Base-by-base conservation (phyloP, 2,113 vertebrate genomes). In the Potamarius usumacintae region DNA sequence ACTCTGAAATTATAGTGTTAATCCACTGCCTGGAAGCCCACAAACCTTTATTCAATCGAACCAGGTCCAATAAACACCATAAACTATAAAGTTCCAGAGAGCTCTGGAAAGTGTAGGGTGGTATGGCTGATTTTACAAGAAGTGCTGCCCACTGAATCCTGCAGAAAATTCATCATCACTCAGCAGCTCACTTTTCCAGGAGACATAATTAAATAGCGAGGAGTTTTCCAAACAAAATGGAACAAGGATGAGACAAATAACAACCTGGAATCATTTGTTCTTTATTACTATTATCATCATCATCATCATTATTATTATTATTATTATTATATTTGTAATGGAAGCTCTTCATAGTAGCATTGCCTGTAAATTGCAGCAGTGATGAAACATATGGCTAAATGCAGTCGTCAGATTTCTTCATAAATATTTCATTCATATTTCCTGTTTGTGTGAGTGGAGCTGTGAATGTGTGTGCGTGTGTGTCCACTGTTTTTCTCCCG, bases 341-440 rank as follows among this genome's bases (percentile, higher is more conserved):
- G 67, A 62, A 89, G 76, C 71, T 82, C 87, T 89, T 93, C 89
- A 89, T 92, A 93, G 93, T 92, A 92, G 92, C 90, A 62, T 55
- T 84, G 94, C 84, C 80, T 76, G 89, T 93, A 94, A 95, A 94
- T 93, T 93, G 94, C 91, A 94, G 92, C 84, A 92, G 91, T 89
- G 91, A 91, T 92, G 92, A 94, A 95, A 93, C 95, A 96, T 95
- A 95, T 95, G 94, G 95, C 92, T 92, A 91, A 83, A 92, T 83
- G 91, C 92, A 90, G 94, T 94, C 93, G 91, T 94, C 93, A 92
- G 93, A 94, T 93, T 93, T 92, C 93, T 92, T 94, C 94, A 95
- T 95, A 93, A 95, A 95, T 95, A 95, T 95, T 96, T 95, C 89
- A 96, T 96, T 94, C 91, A 91, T 93, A 93, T 93, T 94, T 95